Evolutionary conservation across 2,113 vertebrate genomes (phyloP).

Genomic region (Aptenodytes patagonicus): DNA sequence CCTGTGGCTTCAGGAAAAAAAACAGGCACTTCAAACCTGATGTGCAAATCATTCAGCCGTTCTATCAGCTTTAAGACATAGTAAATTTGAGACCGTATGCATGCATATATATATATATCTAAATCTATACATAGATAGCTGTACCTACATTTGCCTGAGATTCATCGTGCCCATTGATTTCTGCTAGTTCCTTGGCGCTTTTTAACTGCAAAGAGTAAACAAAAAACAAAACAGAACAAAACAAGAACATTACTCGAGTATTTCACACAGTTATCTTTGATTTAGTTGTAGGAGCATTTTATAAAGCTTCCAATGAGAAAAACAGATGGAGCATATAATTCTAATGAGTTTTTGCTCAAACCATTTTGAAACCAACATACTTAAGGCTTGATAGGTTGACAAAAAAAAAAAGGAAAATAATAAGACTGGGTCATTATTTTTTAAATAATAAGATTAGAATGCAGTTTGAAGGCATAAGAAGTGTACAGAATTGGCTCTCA

Average conservation of each 20-base stretch:
- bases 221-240: conserved; percentile 48
- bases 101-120: not conserved
- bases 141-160: conserved; percentile 80
- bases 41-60: not conserved
- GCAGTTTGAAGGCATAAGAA: conserved; percentile 68
- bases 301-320: conserved; percentile 65
- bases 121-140: not conserved
- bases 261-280: conserved; percentile 65
- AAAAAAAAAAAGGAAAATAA: conserved; percentile 12
- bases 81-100: not conserved
- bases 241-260: conserved; percentile 27
- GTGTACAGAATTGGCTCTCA: conserved; percentile 65
- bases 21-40: not conserved
- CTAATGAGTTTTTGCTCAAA: conserved; percentile 64
- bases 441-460: conserved; percentile 77
- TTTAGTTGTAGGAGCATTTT: conserved; percentile 66
- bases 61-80: not conserved
- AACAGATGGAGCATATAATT: conserved; percentile 71
- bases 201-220: conserved; percentile 74
- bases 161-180: conserved; percentile 77
- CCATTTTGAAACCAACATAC: conserved; percentile 62
- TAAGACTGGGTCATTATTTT: conserved; percentile 69
- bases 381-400: conserved; percentile 60
- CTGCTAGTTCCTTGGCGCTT: conserved; percentile 79
- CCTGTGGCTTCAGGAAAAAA: not conserved